Evolutionary conservation across 2,888 invertebrate species (phyloP).

Genomic region (Cephus pygmeus): DNA sequence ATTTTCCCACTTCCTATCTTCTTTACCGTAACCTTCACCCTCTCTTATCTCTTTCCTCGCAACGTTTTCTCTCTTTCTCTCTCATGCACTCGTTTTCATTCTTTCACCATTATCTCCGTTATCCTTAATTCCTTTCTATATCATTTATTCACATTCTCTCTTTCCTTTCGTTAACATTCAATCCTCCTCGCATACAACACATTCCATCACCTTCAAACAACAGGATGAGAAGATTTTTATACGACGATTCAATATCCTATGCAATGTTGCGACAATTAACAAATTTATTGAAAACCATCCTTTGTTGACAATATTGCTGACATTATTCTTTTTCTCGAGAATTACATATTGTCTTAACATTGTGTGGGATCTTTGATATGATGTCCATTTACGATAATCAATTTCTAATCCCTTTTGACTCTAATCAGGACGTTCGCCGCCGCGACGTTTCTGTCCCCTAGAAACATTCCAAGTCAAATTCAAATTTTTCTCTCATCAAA

Average conservation of each 20-base stretch:
- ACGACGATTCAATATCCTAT: constrained; percentile 26
- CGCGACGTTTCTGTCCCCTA: not conserved
- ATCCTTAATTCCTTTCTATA: not conserved
- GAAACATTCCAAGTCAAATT: not conserved
- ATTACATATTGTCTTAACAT: constrained; percentile 39
- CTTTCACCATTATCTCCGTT: constrained; percentile 12
- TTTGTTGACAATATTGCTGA: constrained; percentile 34
- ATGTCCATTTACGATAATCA: constrained; percentile 7
- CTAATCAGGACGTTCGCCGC: not conserved
- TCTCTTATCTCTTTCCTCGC: constrained; percentile 17
- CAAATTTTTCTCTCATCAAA: not conserved
- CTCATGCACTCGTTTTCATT: constrained; percentile 11
- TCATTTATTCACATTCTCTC: not conserved
- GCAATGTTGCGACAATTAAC: constrained; percentile 21
- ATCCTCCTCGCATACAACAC: not conserved
- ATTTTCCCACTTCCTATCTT: not conserved
- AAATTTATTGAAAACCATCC: constrained; percentile 12
- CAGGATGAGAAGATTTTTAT: constrained; percentile 3
- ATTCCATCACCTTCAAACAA: not conserved
- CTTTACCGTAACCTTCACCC: constrained; percentile 8
- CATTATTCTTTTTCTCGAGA: constrained; percentile 23
- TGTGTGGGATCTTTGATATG: constrained; percentile 28
- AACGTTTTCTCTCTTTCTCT: constrained; percentile 22
- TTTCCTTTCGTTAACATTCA: not conserved
- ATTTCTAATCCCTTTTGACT: not conserved